Conservation (phyloP, 2,888 invertebrate species). For the Ceratothoa steindachneri region DNA sequence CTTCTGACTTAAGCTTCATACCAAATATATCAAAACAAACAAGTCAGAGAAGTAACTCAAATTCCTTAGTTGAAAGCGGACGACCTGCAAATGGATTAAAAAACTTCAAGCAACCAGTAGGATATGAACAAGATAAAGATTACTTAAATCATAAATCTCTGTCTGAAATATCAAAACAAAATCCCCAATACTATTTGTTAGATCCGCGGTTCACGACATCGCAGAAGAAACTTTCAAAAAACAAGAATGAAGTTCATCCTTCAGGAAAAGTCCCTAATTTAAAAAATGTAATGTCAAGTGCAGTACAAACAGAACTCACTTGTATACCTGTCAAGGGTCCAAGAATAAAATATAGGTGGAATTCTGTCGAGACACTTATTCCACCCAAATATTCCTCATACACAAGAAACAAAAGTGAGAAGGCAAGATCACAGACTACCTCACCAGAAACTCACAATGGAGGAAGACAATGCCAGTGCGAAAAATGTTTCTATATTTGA, state of each 20-base stretch:
- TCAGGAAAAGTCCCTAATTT: not conserved
- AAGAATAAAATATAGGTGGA: not conserved
- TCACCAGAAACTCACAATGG: no score
- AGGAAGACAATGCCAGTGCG: not conserved
- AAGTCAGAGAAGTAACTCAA: no score
- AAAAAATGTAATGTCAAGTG: not conserved
- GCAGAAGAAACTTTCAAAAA: not conserved
- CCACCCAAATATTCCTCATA: no score
- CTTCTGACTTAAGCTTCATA: no score
- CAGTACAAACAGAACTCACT: constrained; percentile 1
- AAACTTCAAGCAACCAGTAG: no score
- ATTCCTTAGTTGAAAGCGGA: no score
- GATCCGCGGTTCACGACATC: not conserved
- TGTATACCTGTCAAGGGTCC: not conserved
- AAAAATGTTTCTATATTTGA: not conserved
- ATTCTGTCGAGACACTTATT: not conserved
- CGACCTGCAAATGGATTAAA: no score
- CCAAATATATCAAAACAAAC: no score
- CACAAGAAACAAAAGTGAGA: no score
- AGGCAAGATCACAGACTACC: no score
- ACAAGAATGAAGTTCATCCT: not conserved
- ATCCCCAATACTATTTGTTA: not conserved
- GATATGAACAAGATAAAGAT: no score
- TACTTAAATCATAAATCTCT: not conserved
- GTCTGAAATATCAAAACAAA: not conserved